phyloP scores from a whole-genome alignment of 2,797 vertebrate genomes.

The Eospalax fontanierii region DNA sequence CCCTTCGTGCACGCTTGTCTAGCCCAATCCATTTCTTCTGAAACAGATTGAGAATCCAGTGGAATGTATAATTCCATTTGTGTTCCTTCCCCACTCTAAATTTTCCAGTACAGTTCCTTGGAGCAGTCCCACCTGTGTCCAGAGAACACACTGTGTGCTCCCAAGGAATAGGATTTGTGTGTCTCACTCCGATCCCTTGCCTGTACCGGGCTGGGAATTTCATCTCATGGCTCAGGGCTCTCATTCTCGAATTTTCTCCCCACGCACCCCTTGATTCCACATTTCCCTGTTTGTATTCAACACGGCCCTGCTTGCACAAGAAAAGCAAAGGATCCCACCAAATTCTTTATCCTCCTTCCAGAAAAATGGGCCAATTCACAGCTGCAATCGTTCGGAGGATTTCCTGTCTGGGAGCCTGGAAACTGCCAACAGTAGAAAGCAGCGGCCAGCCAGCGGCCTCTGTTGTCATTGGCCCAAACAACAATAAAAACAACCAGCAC shows the following conservation, averaged over 20 bases:
- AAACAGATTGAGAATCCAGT: neutral
- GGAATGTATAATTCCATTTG: neutral
- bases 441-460: conserved; percentile 85
- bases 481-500: conserved; percentile 83
- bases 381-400: conserved; percentile 87
- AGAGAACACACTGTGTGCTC: neutral
- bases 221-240: neutral
- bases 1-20: neutral
- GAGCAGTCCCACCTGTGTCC: neutral
- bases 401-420: conserved; percentile 88
- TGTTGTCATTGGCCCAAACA: conserved; percentile 87
- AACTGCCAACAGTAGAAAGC: conserved; percentile 87
- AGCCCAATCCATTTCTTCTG: neutral
- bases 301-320: conserved; percentile 46
- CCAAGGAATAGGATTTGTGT: too few relatives aligned
- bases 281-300: conserved; percentile 65
- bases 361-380: conserved; percentile 89
- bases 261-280: neutral
- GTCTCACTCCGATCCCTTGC: neutral
- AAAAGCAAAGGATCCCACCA: conserved; percentile 85
- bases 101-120: neutral
- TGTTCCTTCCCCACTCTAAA: neutral
- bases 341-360: conserved; percentile 87
- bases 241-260: neutral
- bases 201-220: neutral